phyloP scores from a whole-genome alignment of 2,113 vertebrate genomes.

The Pyxicephalus adspersus region DNA sequence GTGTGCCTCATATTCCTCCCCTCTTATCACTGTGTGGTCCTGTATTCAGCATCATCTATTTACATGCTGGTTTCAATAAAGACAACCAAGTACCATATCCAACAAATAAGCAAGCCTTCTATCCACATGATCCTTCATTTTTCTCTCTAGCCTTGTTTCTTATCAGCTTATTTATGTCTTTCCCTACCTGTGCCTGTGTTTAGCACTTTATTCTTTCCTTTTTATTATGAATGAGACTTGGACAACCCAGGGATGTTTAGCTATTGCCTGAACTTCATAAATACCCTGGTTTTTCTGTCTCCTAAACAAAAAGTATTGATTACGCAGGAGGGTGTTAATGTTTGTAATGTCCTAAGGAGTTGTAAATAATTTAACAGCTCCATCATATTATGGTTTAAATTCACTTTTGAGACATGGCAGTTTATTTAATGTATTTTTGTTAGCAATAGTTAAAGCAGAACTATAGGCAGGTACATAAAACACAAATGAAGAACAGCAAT shows the following conservation, averaged over 20 bases:
- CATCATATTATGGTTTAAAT: too few relatives aligned
- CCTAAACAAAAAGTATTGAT: too few relatives aligned
- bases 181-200: neutral
- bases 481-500: too few relatives aligned
- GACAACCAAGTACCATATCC: neutral
- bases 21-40: constrained; percentile 35
- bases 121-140: neutral
- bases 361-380: too few relatives aligned
- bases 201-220: neutral
- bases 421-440: too few relatives aligned
- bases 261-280: too few relatives aligned
- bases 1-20: constrained; percentile 13
- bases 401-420: too few relatives aligned
- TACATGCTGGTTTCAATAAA: constrained; percentile 47
- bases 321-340: too few relatives aligned
- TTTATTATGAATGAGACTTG: neutral
- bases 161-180: constrained; percentile 22
- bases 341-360: too few relatives aligned
- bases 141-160: neutral
- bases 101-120: neutral
- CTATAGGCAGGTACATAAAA: too few relatives aligned
- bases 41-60: constrained; percentile 39
- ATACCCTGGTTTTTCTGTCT: too few relatives aligned
- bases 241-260: neutral
- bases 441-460: too few relatives aligned